These are phyloP conservation scores for Heloderma charlesbogerti DNA, from an alignment of 2,113 vertebrate species.

Conservation along the genomic window DNA sequence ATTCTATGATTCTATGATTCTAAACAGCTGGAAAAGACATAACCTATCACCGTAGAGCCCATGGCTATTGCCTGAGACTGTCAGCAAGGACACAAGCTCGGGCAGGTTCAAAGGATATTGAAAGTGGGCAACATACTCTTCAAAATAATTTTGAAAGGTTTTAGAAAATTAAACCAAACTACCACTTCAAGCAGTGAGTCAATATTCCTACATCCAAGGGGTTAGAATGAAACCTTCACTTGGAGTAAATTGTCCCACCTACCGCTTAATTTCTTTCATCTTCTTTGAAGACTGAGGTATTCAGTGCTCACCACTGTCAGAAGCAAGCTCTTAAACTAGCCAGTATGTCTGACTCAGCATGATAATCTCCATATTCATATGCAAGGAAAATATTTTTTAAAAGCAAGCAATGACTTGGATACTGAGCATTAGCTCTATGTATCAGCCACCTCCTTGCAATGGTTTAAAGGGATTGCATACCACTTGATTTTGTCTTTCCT, in stretches of 20 bases:
- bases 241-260: slow-evolving; percentile 9
- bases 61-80: neutral
- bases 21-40: neutral
- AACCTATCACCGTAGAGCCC: no score
- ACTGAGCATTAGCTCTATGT: neutral
- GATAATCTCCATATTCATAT: neutral
- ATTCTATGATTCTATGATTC: no score
- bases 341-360: neutral
- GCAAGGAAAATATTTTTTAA: neutral
- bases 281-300: slow-evolving; percentile 3
- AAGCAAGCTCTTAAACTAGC: neutral
- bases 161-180: neutral
- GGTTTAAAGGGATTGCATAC: neutral
- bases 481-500: neutral
- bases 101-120: neutral
- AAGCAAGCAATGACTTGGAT: neutral
- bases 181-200: neutral
- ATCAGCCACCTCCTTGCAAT: neutral
- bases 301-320: neutral
- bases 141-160: neutral
- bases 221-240: neutral
- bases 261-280: slow-evolving; percentile 14
- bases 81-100: neutral
- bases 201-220: neutral
- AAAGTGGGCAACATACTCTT: neutral